A percentile compares a stretch with the other conserved stretches of the same genome.
Evolutionary conservation across 2,888 invertebrate genomes (phyloP).

Genomic region (Micropterix aruncella): DNA sequence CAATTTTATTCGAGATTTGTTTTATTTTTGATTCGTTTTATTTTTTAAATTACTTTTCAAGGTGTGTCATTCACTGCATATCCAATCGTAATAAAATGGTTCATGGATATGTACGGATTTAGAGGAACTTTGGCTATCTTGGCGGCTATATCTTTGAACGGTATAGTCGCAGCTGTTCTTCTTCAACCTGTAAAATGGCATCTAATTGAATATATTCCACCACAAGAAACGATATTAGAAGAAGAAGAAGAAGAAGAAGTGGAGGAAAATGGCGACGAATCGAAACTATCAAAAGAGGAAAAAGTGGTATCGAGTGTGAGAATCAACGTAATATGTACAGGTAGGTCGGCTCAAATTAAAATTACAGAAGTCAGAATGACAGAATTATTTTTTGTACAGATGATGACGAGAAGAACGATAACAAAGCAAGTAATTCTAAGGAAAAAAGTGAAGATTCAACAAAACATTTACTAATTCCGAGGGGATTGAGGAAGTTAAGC

Average conservation of each 20-base stretch:
- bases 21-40: not conserved
- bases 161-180: slow-evolving; percentile 35
- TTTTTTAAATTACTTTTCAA: not conserved
- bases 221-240: too few species aligned
- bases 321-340: too few species aligned
- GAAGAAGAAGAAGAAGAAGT: too few species aligned
- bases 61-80: not conserved
- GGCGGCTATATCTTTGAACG: slow-evolving; percentile 51
- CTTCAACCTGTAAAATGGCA: not conserved
- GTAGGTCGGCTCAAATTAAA: too few species aligned
- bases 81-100: slow-evolving; percentile 46
- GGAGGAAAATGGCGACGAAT: too few species aligned
- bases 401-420: not conserved
- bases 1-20: not conserved
- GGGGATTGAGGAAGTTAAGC: not conserved
- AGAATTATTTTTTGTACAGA: too few species aligned
- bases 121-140: slow-evolving; percentile 52
- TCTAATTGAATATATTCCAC: not conserved
- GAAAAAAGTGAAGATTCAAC: not conserved
- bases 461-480: not conserved
- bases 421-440: not conserved
- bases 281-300: too few species aligned
- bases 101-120: slow-evolving; percentile 50
- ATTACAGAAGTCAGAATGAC: too few species aligned
- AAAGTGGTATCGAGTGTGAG: too few species aligned